A percentile compares a stretch with the other conserved stretches of the same genome.
Evolutionary conservation across 2,113 vertebrate species (phyloP).

Genomic region (Catharus fuscescens): DNA sequence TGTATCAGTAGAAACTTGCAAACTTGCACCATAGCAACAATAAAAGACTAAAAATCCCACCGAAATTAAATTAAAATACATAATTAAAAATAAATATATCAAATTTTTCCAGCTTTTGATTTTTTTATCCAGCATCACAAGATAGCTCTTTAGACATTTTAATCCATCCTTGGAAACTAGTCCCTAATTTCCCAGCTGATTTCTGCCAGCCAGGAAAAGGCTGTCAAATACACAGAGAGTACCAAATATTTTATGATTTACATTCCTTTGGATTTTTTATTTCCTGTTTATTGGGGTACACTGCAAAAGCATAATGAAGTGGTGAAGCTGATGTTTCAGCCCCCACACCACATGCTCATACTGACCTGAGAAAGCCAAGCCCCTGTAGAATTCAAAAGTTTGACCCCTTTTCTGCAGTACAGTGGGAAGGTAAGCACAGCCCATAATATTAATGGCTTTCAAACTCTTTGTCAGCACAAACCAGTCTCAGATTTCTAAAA

Average conservation of each 20-base stretch:
- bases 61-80: background rate
- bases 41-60: background rate
- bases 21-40: background rate
- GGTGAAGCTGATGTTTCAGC: background rate
- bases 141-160: background rate
- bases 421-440: background rate
- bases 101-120: background rate
- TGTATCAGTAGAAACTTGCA: background rate
- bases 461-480: background rate
- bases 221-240: background rate
- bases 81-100: background rate
- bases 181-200: background rate
- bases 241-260: background rate
- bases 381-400: background rate
- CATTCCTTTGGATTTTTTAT: background rate
- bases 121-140: background rate
- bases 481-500: background rate
- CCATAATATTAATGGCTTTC: background rate
- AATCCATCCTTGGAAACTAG: background rate
- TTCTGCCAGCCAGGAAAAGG: background rate
- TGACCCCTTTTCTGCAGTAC: background rate
- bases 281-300: background rate
- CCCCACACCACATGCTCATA: background rate
- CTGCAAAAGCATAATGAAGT: background rate
- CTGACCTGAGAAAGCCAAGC: background rate